A percentile compares a stretch with the other conserved stretches of the same genome.
phyloP scores from a whole-genome alignment of 2,797 vertebrate genomes.

The Danio jaintianensis region DNA sequence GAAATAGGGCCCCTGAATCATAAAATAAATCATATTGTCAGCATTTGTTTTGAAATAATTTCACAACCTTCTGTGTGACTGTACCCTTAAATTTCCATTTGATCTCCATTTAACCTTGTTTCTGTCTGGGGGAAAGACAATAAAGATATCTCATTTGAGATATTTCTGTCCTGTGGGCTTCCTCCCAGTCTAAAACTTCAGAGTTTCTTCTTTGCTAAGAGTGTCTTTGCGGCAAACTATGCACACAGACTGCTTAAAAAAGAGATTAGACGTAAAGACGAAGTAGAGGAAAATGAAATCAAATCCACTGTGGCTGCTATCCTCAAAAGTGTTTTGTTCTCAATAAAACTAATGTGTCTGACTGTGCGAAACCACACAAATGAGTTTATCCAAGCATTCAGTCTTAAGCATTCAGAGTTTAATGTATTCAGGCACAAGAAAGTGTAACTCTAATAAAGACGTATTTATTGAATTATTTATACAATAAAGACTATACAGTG shows the following conservation, averaged over 20 bases:
- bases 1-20: background rate
- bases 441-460: too few species aligned
- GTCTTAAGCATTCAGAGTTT: too few species aligned
- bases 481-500: too few species aligned
- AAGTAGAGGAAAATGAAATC: conserved; percentile 31
- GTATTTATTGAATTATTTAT: too few species aligned
- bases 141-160: conserved; percentile 24
- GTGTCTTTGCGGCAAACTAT: conserved; percentile 10
- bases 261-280: conserved; percentile 11
- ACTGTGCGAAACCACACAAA: conserved; percentile 44
- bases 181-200: background rate
- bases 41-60: background rate
- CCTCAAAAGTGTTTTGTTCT: conserved; percentile 32
- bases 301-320: conserved; percentile 8
- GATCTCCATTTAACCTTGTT: conserved; percentile 4
- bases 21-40: background rate
- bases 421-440: too few species aligned
- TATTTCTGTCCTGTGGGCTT: conserved; percentile 12
- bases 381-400: conserved; percentile 53
- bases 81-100: conserved; percentile 17
- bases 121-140: background rate
- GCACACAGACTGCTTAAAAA: conserved; percentile 2
- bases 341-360: conserved; percentile 30
- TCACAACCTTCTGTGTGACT: conserved; percentile 3
- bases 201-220: background rate